phyloP scores from a whole-genome alignment of 2,888 invertebrate genomes.

The Trichopoda pennipes region DNA sequence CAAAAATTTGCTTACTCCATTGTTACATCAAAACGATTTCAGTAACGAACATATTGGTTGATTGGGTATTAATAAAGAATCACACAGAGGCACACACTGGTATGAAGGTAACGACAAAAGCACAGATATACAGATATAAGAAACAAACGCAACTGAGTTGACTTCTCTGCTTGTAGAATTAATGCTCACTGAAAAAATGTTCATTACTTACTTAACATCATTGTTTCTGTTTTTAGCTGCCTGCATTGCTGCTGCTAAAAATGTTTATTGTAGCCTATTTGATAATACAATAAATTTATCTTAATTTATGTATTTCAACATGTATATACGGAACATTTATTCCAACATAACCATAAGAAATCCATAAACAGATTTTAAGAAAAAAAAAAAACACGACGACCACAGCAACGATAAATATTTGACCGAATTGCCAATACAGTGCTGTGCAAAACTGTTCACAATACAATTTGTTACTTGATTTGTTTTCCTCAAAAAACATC shows the following conservation, averaged over 20 bases:
- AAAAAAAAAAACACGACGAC: conserved; percentile 12
- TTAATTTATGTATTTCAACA: conserved; percentile 66
- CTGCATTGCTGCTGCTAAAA: conserved; percentile 30
- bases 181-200: conserved; percentile 62
- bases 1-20: no score
- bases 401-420: conserved; percentile 1
- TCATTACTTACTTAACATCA: conserved; percentile 40
- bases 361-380: conserved; percentile 60
- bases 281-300: conserved; percentile 66
- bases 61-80: no score
- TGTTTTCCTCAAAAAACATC: no score
- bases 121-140: not conserved
- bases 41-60: no score
- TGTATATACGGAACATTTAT: conserved; percentile 54
- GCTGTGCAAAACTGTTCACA: not conserved
- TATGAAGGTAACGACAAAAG: not conserved
- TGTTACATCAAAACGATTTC: no score
- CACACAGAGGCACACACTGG: not conserved
- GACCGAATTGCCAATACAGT: conserved; percentile 17
- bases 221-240: conserved; percentile 15
- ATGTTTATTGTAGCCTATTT: conserved; percentile 50
- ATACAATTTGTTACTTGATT: no score
- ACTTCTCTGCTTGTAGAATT: conserved; percentile 50
- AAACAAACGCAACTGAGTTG: conserved; percentile 19
- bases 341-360: conserved; percentile 60